phyloP scores from a whole-genome alignment of 1,140 invertebrate genomes.

The Drosophila tristis region DNA sequence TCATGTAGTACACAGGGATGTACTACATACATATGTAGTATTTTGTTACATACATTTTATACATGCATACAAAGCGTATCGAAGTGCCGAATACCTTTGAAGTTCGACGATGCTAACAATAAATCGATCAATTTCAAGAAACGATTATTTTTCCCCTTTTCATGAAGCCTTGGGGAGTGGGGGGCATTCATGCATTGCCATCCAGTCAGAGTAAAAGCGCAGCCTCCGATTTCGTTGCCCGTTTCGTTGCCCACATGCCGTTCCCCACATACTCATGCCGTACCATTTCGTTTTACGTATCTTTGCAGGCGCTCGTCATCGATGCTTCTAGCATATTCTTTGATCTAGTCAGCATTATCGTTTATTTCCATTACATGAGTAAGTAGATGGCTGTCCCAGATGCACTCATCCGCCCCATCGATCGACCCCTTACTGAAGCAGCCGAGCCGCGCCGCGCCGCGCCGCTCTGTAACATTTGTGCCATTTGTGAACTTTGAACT shows the following conservation, averaged over 20 bases:
- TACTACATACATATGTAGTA: too few species aligned
- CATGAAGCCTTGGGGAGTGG: too few species aligned
- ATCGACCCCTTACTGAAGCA: not conserved
- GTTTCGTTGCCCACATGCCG: not conserved
- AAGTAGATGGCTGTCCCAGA: constrained; percentile 41
- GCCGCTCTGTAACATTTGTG: not conserved
- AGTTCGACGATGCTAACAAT: too few species aligned
- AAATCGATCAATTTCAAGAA: too few species aligned
- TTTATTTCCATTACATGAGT: constrained; percentile 75
- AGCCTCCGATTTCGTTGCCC: not conserved
- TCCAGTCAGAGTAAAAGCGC: too few species aligned
- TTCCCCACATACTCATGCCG: constrained; percentile 15
- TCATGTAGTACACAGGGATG: too few species aligned
- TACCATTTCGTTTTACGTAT: constrained; percentile 33
- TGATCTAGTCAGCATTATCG: constrained; percentile 77
- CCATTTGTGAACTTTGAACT: not conserved
- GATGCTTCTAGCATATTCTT: constrained; percentile 80
- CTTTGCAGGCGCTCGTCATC: constrained; percentile 81
- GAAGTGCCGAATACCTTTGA: too few species aligned
- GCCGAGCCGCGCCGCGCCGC: not conserved
- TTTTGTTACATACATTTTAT: too few species aligned
- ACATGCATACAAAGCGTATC: too few species aligned
- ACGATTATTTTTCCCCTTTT: too few species aligned
- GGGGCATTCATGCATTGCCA: too few species aligned
- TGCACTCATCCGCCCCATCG: not conserved